A percentile compares a stretch with the other conserved stretches of the same genome.
phyloP scores from a whole-genome alignment of 1,140 invertebrate species.

The Bilobella aurantiaca region DNA sequence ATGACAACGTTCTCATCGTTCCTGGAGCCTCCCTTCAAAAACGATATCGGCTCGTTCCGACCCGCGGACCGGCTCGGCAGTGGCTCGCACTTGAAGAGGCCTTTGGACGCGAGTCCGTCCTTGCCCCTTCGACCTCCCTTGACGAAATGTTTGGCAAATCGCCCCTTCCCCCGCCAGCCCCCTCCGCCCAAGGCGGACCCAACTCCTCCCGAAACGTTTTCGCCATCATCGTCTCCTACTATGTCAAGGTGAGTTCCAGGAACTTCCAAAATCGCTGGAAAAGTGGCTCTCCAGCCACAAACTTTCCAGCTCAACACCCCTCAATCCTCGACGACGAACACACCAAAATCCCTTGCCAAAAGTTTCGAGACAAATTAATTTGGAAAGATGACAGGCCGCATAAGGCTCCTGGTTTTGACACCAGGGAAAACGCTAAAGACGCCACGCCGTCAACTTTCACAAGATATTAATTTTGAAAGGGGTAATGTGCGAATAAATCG shows the following conservation, averaged over 20 bases:
- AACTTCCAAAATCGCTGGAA: too few relatives aligned
- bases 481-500: too few relatives aligned
- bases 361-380: too few relatives aligned
- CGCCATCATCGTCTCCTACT: slow-evolving; percentile 79
- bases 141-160: slow-evolving; percentile 21
- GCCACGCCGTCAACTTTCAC: too few relatives aligned
- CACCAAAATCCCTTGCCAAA: too few relatives aligned
- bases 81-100: slow-evolving; percentile 40
- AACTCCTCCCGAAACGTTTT: slow-evolving; percentile 60
- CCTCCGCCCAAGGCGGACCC: slow-evolving; percentile 19
- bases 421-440: too few relatives aligned
- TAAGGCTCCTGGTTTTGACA: too few relatives aligned
- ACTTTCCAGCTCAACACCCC: neutral
- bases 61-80: slow-evolving; percentile 64
- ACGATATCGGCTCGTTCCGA: slow-evolving; percentile 71
- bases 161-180: neutral
- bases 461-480: too few relatives aligned
- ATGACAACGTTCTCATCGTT: slow-evolving; percentile 47
- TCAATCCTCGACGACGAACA: too few relatives aligned
- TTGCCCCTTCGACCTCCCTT: slow-evolving; percentile 28
- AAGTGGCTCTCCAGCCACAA: neutral
- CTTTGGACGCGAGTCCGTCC: slow-evolving; percentile 26
- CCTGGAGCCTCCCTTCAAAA: slow-evolving; percentile 58
- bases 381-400: too few relatives aligned
- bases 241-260: slow-evolving; percentile 57